These are phyloP conservation scores for Sinocyclocheilus maitianheensis DNA, from an alignment of 2,113 vertebrate genomes.

Conservation along the genomic window DNA sequence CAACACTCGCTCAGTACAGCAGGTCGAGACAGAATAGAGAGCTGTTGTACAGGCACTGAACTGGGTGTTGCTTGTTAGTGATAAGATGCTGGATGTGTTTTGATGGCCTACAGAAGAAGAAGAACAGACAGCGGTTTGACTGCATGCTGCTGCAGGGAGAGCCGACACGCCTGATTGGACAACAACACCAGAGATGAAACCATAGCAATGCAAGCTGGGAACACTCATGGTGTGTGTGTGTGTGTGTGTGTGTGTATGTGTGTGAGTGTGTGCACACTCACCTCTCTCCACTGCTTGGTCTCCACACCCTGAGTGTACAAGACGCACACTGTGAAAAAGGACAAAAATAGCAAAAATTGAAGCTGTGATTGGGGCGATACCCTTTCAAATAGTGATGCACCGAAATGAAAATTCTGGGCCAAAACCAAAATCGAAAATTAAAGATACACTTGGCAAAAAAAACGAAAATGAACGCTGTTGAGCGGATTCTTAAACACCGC, in stretches of 20 bases:
- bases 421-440: no score
- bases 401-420: neutral
- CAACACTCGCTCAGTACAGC: neutral
- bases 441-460: no score
- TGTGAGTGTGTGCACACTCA: constrained; percentile 64
- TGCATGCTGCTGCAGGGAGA: neutral
- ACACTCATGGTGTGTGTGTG: neutral
- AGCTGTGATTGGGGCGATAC: neutral
- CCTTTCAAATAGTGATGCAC: neutral
- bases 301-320: constrained; percentile 91
- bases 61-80: constrained; percentile 30
- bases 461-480: no score
- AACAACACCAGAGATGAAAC: constrained; percentile 24
- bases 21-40: neutral
- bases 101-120: neutral
- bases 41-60: constrained; percentile 1
- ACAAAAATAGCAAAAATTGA: constrained; percentile 13
- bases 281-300: constrained; percentile 93
- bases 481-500: no score
- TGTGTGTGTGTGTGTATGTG: constrained; percentile 4
- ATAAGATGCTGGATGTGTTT: constrained; percentile 15
- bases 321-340: constrained; percentile 82
- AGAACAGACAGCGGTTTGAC: neutral
- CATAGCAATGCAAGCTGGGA: constrained; percentile 3
- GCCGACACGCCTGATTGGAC: constrained; percentile 21